A percentile compares a stretch with the other conserved stretches of the same genome.
These are phyloP conservation scores for Cryptocephalus primarius DNA, from an alignment of 2,888 invertebrate species.

Conservation along the genomic window DNA sequence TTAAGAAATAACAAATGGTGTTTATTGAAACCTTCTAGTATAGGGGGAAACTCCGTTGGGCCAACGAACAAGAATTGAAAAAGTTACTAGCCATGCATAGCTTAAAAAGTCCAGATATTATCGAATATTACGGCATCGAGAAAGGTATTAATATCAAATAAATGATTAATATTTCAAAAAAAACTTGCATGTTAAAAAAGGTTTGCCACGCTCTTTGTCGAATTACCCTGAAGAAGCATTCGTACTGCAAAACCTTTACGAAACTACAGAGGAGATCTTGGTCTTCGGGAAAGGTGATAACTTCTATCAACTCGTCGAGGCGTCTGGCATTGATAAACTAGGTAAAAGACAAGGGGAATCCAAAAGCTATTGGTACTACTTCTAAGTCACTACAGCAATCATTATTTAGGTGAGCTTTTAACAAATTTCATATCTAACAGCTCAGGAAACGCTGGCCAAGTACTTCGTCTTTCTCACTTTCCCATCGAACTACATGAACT, in stretches of 20 bases:
- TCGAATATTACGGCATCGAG: constrained; percentile 12
- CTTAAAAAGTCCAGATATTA: constrained; percentile 27
- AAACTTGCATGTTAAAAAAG: too few species aligned
- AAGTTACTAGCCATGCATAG: constrained; percentile 16
- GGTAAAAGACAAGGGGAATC: too few species aligned
- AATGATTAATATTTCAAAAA: constrained; percentile 6
- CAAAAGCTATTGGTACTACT: not conserved
- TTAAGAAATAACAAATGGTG: too few species aligned
- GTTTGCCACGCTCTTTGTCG: too few species aligned
- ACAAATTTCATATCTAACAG: constrained; percentile 29
- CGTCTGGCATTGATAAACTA: constrained; percentile 24
- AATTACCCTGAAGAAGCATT: constrained; percentile 15
- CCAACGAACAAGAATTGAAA: constrained; percentile 22
- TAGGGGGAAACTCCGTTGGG: constrained; percentile 29
- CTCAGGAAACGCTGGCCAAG: constrained; percentile 45
- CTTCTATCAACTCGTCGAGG: constrained; percentile 24
- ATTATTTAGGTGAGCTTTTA: not conserved
- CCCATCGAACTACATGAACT: constrained; percentile 49
- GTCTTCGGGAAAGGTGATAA: constrained; percentile 19
- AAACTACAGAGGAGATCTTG: constrained; percentile 24
- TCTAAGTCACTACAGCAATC: too few species aligned
- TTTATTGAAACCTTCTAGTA: constrained; percentile 16
- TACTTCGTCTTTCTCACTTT: constrained; percentile 45
- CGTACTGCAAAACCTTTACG: constrained; percentile 20
- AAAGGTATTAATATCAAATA: too few species aligned